phyloP scores from a whole-genome alignment of 2,888 invertebrate species.

The Synergus gifuensis region DNA sequence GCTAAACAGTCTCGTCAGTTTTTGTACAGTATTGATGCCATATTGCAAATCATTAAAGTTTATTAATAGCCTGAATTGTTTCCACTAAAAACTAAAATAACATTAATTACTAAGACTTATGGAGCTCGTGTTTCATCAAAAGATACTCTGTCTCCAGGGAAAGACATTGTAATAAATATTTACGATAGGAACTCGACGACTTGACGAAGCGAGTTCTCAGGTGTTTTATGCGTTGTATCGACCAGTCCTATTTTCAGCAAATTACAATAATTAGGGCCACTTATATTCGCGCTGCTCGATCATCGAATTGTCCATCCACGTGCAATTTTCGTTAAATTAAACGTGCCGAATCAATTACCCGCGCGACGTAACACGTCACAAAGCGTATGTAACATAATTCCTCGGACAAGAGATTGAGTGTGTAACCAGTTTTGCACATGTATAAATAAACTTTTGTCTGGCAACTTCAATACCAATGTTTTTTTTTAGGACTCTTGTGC shows the following conservation, averaged over 20 bases:
- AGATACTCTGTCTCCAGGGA: not conserved
- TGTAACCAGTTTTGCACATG: conserved; percentile 2
- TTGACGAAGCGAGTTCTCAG: conserved; percentile 68
- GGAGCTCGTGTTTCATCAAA: not conserved
- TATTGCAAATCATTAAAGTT: not conserved
- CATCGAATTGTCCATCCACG: conserved; percentile 67
- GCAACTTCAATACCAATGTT: not conserved
- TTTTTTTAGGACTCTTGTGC: not conserved
- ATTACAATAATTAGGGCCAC: conserved; percentile 75
- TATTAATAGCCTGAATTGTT: not conserved
- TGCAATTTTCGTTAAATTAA: conserved; percentile 75
- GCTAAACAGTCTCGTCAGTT: too few relatives aligned
- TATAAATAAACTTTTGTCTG: conserved; percentile 17
- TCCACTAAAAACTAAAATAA: not conserved
- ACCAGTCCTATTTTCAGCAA: conserved; percentile 71
- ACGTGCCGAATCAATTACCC: conserved; percentile 74
- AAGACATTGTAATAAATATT: not conserved
- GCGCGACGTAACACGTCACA: conserved; percentile 52
- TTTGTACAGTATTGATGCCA: too few relatives aligned
- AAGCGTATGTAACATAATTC: conserved; percentile 51
- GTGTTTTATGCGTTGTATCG: conserved; percentile 68
- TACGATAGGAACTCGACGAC: conserved; percentile 57
- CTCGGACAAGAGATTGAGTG: conserved; percentile 2
- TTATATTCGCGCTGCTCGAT: conserved; percentile 69
- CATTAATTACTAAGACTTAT: not conserved